Evolutionary conservation across 1,140 invertebrate species (phyloP).

Genomic region (Centruroides vittatus): DNA sequence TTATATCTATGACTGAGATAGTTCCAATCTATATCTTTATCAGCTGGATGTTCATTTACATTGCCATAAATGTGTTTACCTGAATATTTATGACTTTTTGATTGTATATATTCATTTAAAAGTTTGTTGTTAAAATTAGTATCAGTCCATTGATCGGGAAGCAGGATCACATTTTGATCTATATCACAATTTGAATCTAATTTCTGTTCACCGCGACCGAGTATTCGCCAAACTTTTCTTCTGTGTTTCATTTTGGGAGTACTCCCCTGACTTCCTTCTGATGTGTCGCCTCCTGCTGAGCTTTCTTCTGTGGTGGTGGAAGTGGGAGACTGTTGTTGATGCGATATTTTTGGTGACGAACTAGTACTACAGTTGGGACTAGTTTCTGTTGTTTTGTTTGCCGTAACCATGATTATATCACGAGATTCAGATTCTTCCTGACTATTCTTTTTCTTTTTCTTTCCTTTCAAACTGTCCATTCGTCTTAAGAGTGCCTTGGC

Average conservation of each 20-base stretch:
- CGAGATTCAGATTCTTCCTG: conserved; percentile 47
- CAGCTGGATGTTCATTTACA: too few species aligned
- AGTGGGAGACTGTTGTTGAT: conserved; percentile 41
- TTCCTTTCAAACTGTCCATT: conserved; percentile 65
- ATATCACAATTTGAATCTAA: conserved; percentile 58
- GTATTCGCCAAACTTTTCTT: background rate
- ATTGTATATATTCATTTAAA: too few species aligned
- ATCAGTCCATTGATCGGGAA: conserved; percentile 35
- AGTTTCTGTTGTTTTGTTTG: background rate
- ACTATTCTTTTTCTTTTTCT: conserved; percentile 26
- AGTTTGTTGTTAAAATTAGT: conserved; percentile 48
- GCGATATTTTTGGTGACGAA: conserved; percentile 9
- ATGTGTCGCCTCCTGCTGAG: background rate
- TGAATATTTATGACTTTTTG: too few species aligned
- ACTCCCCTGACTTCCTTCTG: too few species aligned
- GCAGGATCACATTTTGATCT: conserved; percentile 41
- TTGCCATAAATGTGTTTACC: too few species aligned
- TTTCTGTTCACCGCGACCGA: conserved; percentile 34
- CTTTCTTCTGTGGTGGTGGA: conserved; percentile 24
- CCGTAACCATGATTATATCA: conserved; percentile 43
- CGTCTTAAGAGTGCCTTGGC: conserved; percentile 63
- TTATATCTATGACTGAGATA: too few species aligned
- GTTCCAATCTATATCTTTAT: too few species aligned
- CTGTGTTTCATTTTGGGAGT: background rate
- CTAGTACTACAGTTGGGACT: conserved; percentile 9